Conservation (phyloP, 2,797 vertebrate genomes). For the Anabas testudineus region DNA sequence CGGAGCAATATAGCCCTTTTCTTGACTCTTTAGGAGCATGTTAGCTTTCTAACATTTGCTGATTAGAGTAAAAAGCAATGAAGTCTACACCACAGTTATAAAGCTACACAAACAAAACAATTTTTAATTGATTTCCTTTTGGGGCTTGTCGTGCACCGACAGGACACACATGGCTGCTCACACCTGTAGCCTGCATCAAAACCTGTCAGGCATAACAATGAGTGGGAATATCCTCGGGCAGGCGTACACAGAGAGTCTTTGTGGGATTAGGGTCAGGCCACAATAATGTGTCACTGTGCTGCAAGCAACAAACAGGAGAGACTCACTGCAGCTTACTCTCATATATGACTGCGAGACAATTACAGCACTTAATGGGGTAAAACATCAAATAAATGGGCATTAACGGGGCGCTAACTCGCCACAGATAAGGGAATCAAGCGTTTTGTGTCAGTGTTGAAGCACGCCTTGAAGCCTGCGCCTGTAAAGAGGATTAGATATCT, state of each 20-base stretch:
- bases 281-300: constrained; percentile 62
- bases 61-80: constrained; percentile 2
- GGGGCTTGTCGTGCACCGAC: background rate
- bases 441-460: background rate
- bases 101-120: background rate
- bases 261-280: constrained; percentile 82
- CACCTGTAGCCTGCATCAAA: constrained; percentile 61
- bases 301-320: constrained; percentile 44
- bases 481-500: constrained; percentile 75
- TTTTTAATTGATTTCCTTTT: background rate
- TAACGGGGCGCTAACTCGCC: background rate
- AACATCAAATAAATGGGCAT: background rate
- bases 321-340: background rate
- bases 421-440: constrained; percentile 3
- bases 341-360: background rate
- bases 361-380: background rate
- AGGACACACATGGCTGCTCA: background rate
- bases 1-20: background rate
- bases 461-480: constrained; percentile 20
- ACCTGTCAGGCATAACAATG: constrained; percentile 57
- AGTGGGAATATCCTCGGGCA: constrained; percentile 31
- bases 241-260: constrained; percentile 41
- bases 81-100: background rate
- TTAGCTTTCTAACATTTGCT: background rate
- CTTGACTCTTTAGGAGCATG: no score